Percentiles rank a stretch among this genome's conserved stretches.
Evolutionary conservation across 2,113 vertebrate species (phyloP).

Genomic region (Ornithorhynchus anatinus): DNA sequence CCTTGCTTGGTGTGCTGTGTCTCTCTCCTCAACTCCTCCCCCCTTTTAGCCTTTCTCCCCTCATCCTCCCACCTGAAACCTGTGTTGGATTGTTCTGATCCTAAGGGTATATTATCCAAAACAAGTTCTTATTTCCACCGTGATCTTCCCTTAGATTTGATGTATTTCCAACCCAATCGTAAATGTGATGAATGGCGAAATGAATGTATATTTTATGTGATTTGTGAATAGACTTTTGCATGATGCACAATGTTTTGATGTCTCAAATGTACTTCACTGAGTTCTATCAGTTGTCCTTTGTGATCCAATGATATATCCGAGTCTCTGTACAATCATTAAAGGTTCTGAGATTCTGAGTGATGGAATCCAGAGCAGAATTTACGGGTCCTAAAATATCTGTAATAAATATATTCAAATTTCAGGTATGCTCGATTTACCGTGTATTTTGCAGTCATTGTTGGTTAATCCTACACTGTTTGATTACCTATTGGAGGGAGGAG

Average conservation of each 20-base stretch:
- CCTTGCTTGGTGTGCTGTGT: slow-evolving; percentile 45
- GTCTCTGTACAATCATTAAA: slow-evolving; percentile 79
- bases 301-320: slow-evolving; percentile 65
- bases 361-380: slow-evolving; percentile 80
- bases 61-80: neutral
- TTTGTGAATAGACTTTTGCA: slow-evolving; percentile 81
- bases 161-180: slow-evolving; percentile 70
- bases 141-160: slow-evolving; percentile 60
- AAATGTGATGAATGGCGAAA: slow-evolving; percentile 77
- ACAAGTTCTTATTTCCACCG: slow-evolving; percentile 45
- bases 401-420: slow-evolving; percentile 86
- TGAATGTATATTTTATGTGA: slow-evolving; percentile 82
- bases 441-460: slow-evolving; percentile 15
- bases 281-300: slow-evolving; percentile 91
- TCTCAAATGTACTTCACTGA: slow-evolving; percentile 81
- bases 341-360: slow-evolving; percentile 69
- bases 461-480: neutral
- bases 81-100: slow-evolving; percentile 36
- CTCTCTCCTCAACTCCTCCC: neutral
- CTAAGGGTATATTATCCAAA: slow-evolving; percentile 26
- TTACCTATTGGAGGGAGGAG: slow-evolving; percentile 17
- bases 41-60: slow-evolving; percentile 16
- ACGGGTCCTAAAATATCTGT: slow-evolving; percentile 89
- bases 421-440: slow-evolving; percentile 52
- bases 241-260: slow-evolving; percentile 82